Percentiles rank a stretch among this genome's conserved stretches.
These are phyloP conservation scores for Meganola albula DNA, from an alignment of 2,888 invertebrate genomes.

Conservation along the genomic window DNA sequence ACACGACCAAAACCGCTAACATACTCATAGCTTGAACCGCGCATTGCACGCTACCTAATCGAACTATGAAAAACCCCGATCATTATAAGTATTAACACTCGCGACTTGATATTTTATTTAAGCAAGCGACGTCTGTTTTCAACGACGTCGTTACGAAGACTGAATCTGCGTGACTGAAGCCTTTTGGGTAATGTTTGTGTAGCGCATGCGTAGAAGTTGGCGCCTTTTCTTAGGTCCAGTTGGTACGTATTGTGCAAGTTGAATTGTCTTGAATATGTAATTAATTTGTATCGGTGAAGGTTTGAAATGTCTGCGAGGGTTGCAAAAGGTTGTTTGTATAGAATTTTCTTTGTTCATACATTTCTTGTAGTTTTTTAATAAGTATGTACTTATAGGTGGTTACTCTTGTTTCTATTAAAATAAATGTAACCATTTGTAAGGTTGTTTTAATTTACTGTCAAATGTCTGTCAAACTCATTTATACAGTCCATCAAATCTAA, in stretches of 20 bases:
- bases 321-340: no score
- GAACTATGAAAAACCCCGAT: conserved; percentile 23
- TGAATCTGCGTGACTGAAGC: conserved; percentile 52
- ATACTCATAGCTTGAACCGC: conserved; percentile 62
- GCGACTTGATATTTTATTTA: conserved; percentile 27
- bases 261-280: conserved; percentile 71
- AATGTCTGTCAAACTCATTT: no score
- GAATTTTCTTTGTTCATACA: no score
- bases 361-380: no score
- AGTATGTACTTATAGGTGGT: no score
- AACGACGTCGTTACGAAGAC: conserved; percentile 47
- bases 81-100: conserved; percentile 36
- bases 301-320: no score
- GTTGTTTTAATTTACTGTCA: no score
- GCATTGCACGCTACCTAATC: conserved; percentile 61
- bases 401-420: no score
- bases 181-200: conserved; percentile 29
- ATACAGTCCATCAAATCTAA: no score
- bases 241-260: conserved; percentile 60
- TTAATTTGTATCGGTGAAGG: conserved; percentile 39
- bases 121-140: conserved; percentile 34
- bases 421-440: no score
- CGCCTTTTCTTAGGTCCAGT: conserved; percentile 71
- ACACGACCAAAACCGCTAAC: conserved; percentile 59
- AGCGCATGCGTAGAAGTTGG: conserved; percentile 63